A percentile compares a stretch with the other conserved stretches of the same genome.
These are phyloP conservation scores for Ophiothrix spiculata DNA, from an alignment of 35 echinoderm and acorn worm species.

Conservation along the genomic window DNA sequence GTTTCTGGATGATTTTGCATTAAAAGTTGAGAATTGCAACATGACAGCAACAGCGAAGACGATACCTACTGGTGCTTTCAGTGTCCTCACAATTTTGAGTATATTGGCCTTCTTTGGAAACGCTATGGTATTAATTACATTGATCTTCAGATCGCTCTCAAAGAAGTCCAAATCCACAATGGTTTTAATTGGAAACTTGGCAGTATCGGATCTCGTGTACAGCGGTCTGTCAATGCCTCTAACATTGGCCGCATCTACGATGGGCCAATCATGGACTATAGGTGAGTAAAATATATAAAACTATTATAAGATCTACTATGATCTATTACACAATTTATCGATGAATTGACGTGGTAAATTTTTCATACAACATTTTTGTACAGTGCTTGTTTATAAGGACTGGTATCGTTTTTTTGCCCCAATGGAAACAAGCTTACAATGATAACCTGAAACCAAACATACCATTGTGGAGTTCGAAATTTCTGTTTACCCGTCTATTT, in stretches of 20 bases:
- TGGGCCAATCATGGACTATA: constrained; percentile 13
- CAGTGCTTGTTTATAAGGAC: no score
- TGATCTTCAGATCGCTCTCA: background rate
- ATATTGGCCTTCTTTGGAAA: constrained; percentile 34
- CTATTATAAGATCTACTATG: no score
- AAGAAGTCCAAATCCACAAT: background rate
- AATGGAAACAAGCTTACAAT: no score
- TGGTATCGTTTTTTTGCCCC: no score
- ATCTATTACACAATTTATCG: no score
- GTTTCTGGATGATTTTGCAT: no score
- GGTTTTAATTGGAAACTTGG: constrained; percentile 23
- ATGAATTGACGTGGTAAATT: no score
- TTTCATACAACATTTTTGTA: no score
- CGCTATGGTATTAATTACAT: constrained; percentile 7
- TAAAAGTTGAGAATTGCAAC: no score
- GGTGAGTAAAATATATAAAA: constrained; percentile 35
- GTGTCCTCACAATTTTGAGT: background rate
- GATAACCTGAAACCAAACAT: no score
- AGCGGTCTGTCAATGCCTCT: constrained; percentile 29
- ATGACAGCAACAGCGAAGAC: constrained; percentile 13
- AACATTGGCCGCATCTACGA: constrained; percentile 24
- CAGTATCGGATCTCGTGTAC: constrained; percentile 29
- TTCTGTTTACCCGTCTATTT: no score
- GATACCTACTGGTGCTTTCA: background rate
- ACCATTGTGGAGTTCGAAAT: no score